Evolutionary conservation across 2,888 invertebrate species (phyloP).

Genomic region (Netelia melanura): DNA sequence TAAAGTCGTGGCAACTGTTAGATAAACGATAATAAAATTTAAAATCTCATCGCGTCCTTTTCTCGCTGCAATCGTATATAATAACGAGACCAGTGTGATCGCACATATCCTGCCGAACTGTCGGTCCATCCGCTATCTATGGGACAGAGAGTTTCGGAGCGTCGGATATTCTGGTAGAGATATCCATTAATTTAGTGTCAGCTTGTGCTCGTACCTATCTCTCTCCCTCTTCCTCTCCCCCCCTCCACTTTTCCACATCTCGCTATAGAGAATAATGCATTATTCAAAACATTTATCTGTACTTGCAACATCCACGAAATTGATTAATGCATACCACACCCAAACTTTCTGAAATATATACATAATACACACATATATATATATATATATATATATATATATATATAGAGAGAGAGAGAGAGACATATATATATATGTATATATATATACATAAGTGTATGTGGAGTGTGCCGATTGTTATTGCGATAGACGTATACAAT

Average conservation of each 20-base stretch:
- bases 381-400: not conserved
- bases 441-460: not conserved
- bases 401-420: too few relatives aligned
- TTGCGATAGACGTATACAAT: conserved; percentile 64
- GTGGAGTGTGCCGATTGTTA: conserved; percentile 40
- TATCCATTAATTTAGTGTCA: conserved; percentile 73
- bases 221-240: conserved; percentile 16
- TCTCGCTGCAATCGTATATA: conserved; percentile 51
- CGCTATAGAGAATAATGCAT: conserved; percentile 65
- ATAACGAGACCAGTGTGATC: conserved; percentile 55
- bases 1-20: too few relatives aligned
- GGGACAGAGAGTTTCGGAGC: conserved; percentile 59
- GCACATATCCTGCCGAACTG: conserved; percentile 19
- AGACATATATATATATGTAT: not conserved
- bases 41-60: conserved; percentile 2
- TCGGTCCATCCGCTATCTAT: conserved; percentile 59
- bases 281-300: conserved; percentile 73
- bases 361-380: not conserved
- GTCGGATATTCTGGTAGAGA: conserved; percentile 70
- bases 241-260: conserved; percentile 23
- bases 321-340: conserved; percentile 68
- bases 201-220: conserved; percentile 60
- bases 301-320: conserved; percentile 68
- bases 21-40: too few relatives aligned
- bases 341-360: conserved; percentile 17